phyloP scores from a whole-genome alignment of 2,888 invertebrate genomes.

The Sphaerophoria taeniata region DNA sequence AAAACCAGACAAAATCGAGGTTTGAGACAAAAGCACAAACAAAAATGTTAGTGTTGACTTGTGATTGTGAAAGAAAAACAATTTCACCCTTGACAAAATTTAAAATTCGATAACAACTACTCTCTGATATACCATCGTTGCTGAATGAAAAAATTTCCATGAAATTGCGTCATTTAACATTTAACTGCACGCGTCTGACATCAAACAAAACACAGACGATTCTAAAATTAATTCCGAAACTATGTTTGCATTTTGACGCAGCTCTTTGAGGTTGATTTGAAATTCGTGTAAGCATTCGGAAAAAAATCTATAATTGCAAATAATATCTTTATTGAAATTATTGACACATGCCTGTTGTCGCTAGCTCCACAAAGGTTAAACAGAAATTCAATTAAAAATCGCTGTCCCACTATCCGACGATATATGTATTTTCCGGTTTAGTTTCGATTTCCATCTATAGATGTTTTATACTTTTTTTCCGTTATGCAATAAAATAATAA shows the following conservation, averaged over 20 bases:
- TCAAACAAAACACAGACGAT: slow-evolving; percentile 30
- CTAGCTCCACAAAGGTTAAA: not conserved
- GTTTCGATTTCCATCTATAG: slow-evolving; percentile 16
- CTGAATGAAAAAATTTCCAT: not conserved
- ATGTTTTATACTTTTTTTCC: not conserved
- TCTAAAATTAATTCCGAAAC: slow-evolving; percentile 55
- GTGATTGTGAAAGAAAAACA: not conserved
- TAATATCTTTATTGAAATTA: not conserved
- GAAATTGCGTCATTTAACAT: slow-evolving; percentile 62
- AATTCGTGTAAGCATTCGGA: not conserved
- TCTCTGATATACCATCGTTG: not conserved
- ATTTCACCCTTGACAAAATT: not conserved
- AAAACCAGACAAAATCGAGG: not conserved
- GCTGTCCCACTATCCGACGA: not conserved
- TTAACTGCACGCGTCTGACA: slow-evolving; percentile 37
- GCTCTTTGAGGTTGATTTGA: not conserved
- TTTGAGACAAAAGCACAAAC: not conserved
- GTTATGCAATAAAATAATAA: slow-evolving; percentile 57
- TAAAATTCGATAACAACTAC: slow-evolving; percentile 39
- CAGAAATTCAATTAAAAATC: not conserved
- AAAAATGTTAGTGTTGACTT: not conserved
- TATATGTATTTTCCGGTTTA: slow-evolving; percentile 44
- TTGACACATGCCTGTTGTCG: no score
- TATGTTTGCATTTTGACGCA: slow-evolving; percentile 51
- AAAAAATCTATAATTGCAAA: not conserved